Evolutionary conservation across 2,113 vertebrate species (phyloP).

Genomic region (Sinocyclocheilus rhinocerous): DNA sequence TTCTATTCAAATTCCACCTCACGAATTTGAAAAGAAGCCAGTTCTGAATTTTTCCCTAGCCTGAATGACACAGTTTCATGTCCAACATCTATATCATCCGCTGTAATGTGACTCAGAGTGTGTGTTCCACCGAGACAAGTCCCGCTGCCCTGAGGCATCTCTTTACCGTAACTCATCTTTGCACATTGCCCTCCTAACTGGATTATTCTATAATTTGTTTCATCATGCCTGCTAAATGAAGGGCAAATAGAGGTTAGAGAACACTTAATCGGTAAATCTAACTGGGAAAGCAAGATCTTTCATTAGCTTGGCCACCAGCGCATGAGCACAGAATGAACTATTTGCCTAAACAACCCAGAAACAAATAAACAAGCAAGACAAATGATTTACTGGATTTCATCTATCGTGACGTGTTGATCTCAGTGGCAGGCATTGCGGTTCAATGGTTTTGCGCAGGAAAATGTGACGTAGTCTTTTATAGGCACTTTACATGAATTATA

Average conservation of each 20-base stretch:
- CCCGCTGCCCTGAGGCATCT: conserved; percentile 51
- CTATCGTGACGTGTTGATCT: neutral
- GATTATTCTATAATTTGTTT: conserved; percentile 49
- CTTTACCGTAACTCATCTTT: conserved; percentile 52
- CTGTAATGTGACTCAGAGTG: conserved; percentile 38
- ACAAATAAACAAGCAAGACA: conserved; percentile 22
- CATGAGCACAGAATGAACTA: neutral
- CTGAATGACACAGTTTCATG: conserved; percentile 33
- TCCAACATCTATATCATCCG: conserved; percentile 50
- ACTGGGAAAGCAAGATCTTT: conserved; percentile 7
- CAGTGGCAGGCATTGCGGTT: neutral
- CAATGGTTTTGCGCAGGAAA: neutral
- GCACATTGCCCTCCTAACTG: conserved; percentile 58
- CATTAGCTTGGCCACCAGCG: conserved; percentile 19
- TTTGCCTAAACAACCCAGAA: conserved; percentile 32
- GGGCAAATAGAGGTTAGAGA: conserved; percentile 41
- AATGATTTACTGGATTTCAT: conserved; percentile 16
- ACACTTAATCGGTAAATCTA: conserved; percentile 48
- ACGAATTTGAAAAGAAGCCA: conserved; percentile 13
- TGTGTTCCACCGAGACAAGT: conserved; percentile 46
- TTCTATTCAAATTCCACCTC: conserved; percentile 15
- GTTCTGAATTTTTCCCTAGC: conserved; percentile 16
- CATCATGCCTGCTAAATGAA: conserved; percentile 55
- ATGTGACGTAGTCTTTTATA: conserved; percentile 9
- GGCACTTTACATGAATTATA: conserved; percentile 7